Conservation (phyloP, 2,113 vertebrate species). For the Archilochus colubris region DNA sequence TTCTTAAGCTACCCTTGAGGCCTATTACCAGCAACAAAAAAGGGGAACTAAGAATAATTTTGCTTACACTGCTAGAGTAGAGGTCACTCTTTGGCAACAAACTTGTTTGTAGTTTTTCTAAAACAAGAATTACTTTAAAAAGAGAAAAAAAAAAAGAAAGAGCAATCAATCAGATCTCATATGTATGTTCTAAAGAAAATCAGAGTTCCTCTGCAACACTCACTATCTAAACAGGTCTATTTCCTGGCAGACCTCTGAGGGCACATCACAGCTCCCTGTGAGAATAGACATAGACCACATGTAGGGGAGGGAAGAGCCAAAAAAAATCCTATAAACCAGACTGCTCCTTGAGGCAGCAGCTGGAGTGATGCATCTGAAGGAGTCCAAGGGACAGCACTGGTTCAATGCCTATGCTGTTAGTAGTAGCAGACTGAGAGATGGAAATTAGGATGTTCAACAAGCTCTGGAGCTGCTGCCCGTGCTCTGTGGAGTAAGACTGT, state of each 20-base stretch:
- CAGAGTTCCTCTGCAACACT: not conserved
- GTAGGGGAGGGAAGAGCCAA: not conserved
- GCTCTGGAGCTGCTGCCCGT: not conserved
- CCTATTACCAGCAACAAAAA: not conserved
- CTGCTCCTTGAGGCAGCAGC: not conserved
- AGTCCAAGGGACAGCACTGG: not conserved
- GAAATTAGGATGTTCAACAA: not conserved
- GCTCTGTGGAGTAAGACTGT: not conserved
- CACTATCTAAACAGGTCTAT: not conserved
- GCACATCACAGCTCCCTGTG: not conserved
- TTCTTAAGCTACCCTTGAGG: constrained; percentile 36
- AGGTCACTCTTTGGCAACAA: constrained; percentile 20
- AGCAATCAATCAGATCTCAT: not conserved
- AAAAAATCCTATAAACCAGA: not conserved
- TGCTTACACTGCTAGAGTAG: not conserved
- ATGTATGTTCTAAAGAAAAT: not conserved
- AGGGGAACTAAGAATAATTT: constrained; percentile 32
- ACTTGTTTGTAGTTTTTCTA: constrained; percentile 5
- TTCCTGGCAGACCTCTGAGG: not conserved
- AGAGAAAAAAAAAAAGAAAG: no score
- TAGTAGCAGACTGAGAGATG: not conserved
- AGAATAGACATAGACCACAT: not conserved
- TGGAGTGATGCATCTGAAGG: not conserved
- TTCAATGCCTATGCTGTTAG: not conserved
- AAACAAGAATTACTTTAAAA: not conserved